Percentiles rank a stretch among this genome's conserved stretches.
Conservation (phyloP, 1,140 invertebrate genomes). For the Danaus plexippus region DNA sequence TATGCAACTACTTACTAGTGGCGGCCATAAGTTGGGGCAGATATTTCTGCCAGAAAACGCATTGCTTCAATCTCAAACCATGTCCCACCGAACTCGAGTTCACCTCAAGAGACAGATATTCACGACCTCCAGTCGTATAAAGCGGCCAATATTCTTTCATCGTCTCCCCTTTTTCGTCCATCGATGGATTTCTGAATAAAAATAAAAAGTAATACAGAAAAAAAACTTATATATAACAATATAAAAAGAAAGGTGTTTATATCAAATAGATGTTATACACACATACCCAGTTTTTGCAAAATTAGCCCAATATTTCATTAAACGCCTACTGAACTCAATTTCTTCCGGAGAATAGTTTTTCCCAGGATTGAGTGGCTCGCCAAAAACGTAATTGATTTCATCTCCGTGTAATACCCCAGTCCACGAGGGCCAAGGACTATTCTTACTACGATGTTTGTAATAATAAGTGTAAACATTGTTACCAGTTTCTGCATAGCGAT, state of each 20-base stretch:
- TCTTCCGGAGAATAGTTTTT: slow-evolving; percentile 87
- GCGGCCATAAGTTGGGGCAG: slow-evolving; percentile 88
- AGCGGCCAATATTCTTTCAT: slow-evolving; percentile 85
- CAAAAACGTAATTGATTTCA: slow-evolving; percentile 96
- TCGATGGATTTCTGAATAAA: slow-evolving; percentile 75
- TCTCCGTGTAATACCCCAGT: slow-evolving; percentile 97
- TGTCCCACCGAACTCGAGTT: slow-evolving; percentile 86
- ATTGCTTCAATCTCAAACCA: slow-evolving; percentile 90
- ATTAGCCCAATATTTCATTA: slow-evolving; percentile 97
- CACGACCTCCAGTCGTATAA: slow-evolving; percentile 85
- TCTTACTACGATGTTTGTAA: slow-evolving; percentile 89
- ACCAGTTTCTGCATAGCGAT: slow-evolving; percentile 88
- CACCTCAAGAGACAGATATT: slow-evolving; percentile 87
- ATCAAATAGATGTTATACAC: neutral
- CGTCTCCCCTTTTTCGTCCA: slow-evolving; percentile 76
- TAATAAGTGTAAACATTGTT: slow-evolving; percentile 97
- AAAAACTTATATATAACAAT: neutral
- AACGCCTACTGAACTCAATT: slow-evolving; percentile 83
- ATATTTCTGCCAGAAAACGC: slow-evolving; percentile 97
- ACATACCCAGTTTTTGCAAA: slow-evolving; percentile 94
- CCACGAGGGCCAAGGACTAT: slow-evolving; percentile 95
- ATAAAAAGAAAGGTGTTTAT: slow-evolving; percentile 1
- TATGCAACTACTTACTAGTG: slow-evolving; percentile 74
- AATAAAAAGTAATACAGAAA: slow-evolving; percentile 5
- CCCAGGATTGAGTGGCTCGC: slow-evolving; percentile 87